Conservation (phyloP, 2,797 vertebrate genomes). For the Lepidocolaptes lacrymiger region DNA sequence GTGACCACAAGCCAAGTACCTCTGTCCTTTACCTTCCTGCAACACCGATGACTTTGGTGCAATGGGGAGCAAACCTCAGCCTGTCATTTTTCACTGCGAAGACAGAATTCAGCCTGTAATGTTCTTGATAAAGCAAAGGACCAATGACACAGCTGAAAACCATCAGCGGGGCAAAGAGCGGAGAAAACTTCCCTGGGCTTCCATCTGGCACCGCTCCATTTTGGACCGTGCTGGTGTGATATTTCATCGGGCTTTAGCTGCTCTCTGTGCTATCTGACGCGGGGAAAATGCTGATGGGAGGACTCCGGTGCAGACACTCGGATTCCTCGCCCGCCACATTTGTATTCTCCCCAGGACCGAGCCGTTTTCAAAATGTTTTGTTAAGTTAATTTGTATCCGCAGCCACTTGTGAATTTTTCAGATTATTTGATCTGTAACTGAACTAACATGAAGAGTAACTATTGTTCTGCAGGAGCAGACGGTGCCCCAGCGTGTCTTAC, state of each 20-base stretch:
- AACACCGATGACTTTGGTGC: constrained; percentile 22
- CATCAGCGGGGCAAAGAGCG: constrained; percentile 48
- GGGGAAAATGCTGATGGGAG: constrained; percentile 33
- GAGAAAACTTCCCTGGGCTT: constrained; percentile 49
- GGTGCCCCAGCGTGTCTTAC: not conserved
- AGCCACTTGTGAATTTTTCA: constrained; percentile 55
- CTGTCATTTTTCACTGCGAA: constrained; percentile 11
- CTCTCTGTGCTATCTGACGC: not conserved
- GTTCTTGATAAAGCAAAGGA: constrained; percentile 10
- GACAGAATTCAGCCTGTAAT: constrained; percentile 7
- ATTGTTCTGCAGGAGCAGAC: constrained; percentile 41
- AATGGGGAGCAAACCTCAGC: not conserved
- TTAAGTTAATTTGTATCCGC: constrained; percentile 66
- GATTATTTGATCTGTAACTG: constrained; percentile 58
- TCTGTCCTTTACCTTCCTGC: constrained; percentile 28
- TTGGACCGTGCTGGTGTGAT: not conserved
- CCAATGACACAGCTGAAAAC: constrained; percentile 66
- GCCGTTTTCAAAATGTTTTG: constrained; percentile 47
- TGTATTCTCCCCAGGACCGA: constrained; percentile 44
- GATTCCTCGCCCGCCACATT: constrained; percentile 13
- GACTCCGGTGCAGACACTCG: not conserved
- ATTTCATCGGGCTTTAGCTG: constrained; percentile 15
- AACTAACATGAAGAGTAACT: constrained; percentile 30
- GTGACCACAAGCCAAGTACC: constrained; percentile 27
- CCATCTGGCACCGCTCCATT: constrained; percentile 48